Evolutionary conservation across 2,888 invertebrate genomes (phyloP).

Genomic region (Danaus chrysippus): DNA sequence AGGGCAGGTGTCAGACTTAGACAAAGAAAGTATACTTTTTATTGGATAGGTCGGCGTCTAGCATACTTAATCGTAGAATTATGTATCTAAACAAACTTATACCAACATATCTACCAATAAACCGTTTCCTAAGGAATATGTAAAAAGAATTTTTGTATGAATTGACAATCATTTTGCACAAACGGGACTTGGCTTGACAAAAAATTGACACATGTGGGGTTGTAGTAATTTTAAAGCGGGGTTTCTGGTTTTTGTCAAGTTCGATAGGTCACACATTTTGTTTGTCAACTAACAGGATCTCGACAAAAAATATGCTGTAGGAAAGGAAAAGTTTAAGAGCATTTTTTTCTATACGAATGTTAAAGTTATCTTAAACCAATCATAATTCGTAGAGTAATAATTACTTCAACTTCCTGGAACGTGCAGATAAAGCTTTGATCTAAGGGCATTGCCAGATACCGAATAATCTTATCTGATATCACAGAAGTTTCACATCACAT

Average conservation of each 20-base stretch:
- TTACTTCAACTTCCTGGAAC: slow-evolving; percentile 55
- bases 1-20: slow-evolving; percentile 67
- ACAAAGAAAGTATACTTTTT: slow-evolving; percentile 60
- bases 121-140: no score
- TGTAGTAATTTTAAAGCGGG: slow-evolving; percentile 45
- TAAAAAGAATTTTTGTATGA: background rate
- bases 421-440: slow-evolving; percentile 54
- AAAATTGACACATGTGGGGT: slow-evolving; percentile 44
- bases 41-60: slow-evolving; percentile 61
- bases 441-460: slow-evolving; percentile 73
- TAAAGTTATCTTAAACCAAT: no score
- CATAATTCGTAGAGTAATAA: slow-evolving; percentile 16
- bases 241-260: slow-evolving; percentile 32
- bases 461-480: slow-evolving; percentile 54
- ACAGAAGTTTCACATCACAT: slow-evolving; percentile 46
- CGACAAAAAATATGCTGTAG: background rate
- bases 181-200: slow-evolving; percentile 39
- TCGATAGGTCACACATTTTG: slow-evolving; percentile 29
- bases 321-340: no score
- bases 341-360: no score
- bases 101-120: background rate
- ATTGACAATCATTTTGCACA: slow-evolving; percentile 22
- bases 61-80: slow-evolving; percentile 6
- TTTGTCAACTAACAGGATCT: slow-evolving; percentile 17
- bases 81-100: background rate